Conservation (phyloP, 2,113 vertebrate genomes). For the Bujurquina vittata region DNA sequence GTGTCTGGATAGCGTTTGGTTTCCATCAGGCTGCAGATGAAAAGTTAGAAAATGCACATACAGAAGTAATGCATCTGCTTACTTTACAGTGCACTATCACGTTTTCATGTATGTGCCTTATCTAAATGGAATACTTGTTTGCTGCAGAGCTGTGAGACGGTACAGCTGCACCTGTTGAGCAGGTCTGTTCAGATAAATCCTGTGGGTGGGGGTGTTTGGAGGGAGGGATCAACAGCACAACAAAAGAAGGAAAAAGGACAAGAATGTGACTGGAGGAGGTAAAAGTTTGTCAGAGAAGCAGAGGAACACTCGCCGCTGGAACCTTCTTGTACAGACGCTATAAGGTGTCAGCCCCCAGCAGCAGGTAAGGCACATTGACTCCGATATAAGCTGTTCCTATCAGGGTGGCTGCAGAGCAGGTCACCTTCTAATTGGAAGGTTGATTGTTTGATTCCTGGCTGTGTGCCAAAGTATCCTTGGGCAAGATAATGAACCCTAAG, state of each 20-base stretch:
- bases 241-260: neutral
- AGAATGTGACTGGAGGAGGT: neutral
- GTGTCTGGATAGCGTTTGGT: too few species aligned
- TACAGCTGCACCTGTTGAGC: constrained; percentile 46
- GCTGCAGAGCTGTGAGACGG: neutral
- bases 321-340: neutral
- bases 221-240: constrained; percentile 15
- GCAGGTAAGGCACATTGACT: constrained; percentile 26
- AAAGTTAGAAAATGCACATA: too few species aligned
- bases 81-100: too few species aligned
- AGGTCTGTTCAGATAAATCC: constrained; percentile 45
- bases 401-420: too few species aligned
- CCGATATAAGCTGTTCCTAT: neutral
- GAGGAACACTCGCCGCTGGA: neutral
- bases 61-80: too few species aligned
- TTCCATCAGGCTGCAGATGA: too few species aligned
- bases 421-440: too few species aligned
- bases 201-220: neutral
- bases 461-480: too few species aligned
- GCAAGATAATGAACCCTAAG: too few species aligned
- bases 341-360: neutral
- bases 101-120: rapidly evolving
- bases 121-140: neutral
- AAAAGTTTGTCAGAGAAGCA: neutral
- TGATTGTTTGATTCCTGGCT: too few species aligned